Percentiles rank a stretch among this genome's conserved stretches.
phyloP scores from a whole-genome alignment of 1,140 invertebrate genomes.

The Glossosoma conforme region DNA sequence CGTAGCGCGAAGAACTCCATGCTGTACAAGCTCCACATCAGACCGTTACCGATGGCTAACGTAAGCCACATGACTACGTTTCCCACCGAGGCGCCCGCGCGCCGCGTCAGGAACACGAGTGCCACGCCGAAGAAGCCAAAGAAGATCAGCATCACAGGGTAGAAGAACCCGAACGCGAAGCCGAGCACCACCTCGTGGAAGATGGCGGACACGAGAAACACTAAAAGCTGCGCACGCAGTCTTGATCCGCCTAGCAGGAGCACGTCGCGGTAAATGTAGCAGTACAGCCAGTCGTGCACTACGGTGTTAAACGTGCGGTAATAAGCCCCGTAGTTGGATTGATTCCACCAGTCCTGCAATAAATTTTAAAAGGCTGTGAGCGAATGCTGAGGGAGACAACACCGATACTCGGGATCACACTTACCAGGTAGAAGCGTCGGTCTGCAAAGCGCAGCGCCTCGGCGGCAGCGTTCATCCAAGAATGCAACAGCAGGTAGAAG shows the following conservation, averaged over 20 bases:
- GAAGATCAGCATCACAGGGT: slow-evolving; percentile 73
- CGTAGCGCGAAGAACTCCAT: slow-evolving; percentile 80
- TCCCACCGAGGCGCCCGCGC: slow-evolving; percentile 50
- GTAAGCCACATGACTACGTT: slow-evolving; percentile 81
- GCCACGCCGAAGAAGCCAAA: slow-evolving; percentile 60
- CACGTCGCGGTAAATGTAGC: slow-evolving; percentile 87
- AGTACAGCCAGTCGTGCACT: slow-evolving; percentile 91
- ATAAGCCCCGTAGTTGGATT: slow-evolving; percentile 70
- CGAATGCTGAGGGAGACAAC: not conserved
- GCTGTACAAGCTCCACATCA: slow-evolving; percentile 71
- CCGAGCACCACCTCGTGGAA: slow-evolving; percentile 84
- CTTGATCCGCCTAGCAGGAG: slow-evolving; percentile 56
- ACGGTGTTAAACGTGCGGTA: slow-evolving; percentile 93
- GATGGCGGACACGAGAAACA: slow-evolving; percentile 64
- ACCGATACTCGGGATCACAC: slow-evolving; percentile 10
- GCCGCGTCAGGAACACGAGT: slow-evolving; percentile 45
- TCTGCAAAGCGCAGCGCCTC: slow-evolving; percentile 85
- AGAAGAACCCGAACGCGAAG: slow-evolving; percentile 77
- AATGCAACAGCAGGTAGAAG: slow-evolving; percentile 83
- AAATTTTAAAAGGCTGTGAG: slow-evolving; percentile 23
- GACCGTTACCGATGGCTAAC: slow-evolving; percentile 71
- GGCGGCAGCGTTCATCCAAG: slow-evolving; percentile 84
- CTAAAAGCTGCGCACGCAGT: slow-evolving; percentile 48
- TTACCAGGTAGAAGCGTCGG: slow-evolving; percentile 74
- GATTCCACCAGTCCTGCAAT: slow-evolving; percentile 92